Evolutionary conservation across 2,888 invertebrate genomes (phyloP).

Genomic region (Dinocampus coccinellae): DNA sequence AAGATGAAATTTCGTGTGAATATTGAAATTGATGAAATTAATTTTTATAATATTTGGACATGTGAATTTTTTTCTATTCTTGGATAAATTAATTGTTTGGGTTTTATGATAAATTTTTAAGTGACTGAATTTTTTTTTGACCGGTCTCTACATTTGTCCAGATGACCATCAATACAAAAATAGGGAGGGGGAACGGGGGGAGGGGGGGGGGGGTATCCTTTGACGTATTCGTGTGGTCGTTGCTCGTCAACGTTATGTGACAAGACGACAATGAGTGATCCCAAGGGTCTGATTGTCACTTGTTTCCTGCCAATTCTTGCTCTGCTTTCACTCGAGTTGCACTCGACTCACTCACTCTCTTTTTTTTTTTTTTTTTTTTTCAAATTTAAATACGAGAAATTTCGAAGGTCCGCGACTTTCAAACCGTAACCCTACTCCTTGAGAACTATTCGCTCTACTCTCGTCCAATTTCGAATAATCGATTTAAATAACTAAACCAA

Average conservation of each 20-base stretch:
- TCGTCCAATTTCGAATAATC: constrained; percentile 42
- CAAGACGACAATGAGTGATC: constrained; percentile 59
- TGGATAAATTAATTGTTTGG: not conserved
- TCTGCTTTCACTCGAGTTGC: constrained; percentile 17
- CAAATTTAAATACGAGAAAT: constrained; percentile 59
- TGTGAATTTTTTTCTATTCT: not conserved
- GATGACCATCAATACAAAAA: constrained; percentile 51
- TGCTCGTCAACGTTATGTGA: constrained; percentile 55
- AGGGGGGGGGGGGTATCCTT: too few relatives aligned
- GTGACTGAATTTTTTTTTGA: not conserved
- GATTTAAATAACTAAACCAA: constrained; percentile 48
- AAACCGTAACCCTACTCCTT: constrained; percentile 68
- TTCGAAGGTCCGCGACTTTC: constrained; percentile 42
- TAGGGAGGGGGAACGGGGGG: too few relatives aligned
- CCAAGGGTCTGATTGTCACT: constrained; percentile 64
- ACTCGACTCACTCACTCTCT: constrained; percentile 21
- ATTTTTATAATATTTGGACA: too few relatives aligned
- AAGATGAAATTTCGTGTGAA: not conserved
- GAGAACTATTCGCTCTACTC: constrained; percentile 54
- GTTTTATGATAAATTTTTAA: not conserved
- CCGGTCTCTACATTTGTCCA: constrained; percentile 34
- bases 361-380: constrained; percentile 36
- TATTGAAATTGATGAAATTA: not conserved
- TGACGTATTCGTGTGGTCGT: constrained; percentile 47
- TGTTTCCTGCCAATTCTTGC: constrained; percentile 60